Evolutionary conservation across 2,888 invertebrate species (phyloP).

Genomic region (Eristalinus sepulchralis): DNA sequence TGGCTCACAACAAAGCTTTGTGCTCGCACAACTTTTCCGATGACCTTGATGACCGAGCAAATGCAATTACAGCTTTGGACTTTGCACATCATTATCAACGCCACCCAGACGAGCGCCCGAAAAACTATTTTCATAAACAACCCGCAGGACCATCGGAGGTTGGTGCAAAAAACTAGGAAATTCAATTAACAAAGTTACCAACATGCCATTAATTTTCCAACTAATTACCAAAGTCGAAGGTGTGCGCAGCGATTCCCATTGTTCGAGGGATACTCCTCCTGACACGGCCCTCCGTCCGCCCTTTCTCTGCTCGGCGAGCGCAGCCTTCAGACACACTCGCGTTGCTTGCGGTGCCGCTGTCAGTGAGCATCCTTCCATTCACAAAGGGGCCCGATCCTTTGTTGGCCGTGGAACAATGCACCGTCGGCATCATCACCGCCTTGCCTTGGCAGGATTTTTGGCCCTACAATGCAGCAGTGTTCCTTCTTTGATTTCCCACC

Average conservation of each 20-base stretch:
- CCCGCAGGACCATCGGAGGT: slow-evolving; percentile 22
- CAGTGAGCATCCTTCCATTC: slow-evolving; percentile 25
- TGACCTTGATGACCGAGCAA: slow-evolving; percentile 35
- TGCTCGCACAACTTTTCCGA: slow-evolving; percentile 3
- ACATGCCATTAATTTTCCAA: slow-evolving; percentile 66
- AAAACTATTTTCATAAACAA: slow-evolving; percentile 61
- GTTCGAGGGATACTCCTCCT: not conserved
- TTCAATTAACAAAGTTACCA: slow-evolving; percentile 68
- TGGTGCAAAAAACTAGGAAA: slow-evolving; percentile 53
- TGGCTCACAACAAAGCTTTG: not conserved
- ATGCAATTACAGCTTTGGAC: slow-evolving; percentile 36
- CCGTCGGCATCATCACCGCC: not conserved
- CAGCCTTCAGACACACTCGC: slow-evolving; percentile 31
- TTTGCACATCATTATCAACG: slow-evolving; percentile 21
- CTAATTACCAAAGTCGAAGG: slow-evolving; percentile 69
- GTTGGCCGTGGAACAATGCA: slow-evolving; percentile 3
- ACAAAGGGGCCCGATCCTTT: slow-evolving; percentile 35
- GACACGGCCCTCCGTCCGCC: not conserved
- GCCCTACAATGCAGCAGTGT: slow-evolving; percentile 13
- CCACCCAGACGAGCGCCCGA: not conserved
- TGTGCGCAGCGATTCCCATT: slow-evolving; percentile 45
- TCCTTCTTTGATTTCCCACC: slow-evolving; percentile 49
- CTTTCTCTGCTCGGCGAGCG: slow-evolving; percentile 4
- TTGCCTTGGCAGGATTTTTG: slow-evolving; percentile 22
- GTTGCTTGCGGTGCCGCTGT: not conserved